Base-by-base conservation (phyloP, 35 echinoderm and acorn worm species). In the Ophiothrix spiculata region DNA sequence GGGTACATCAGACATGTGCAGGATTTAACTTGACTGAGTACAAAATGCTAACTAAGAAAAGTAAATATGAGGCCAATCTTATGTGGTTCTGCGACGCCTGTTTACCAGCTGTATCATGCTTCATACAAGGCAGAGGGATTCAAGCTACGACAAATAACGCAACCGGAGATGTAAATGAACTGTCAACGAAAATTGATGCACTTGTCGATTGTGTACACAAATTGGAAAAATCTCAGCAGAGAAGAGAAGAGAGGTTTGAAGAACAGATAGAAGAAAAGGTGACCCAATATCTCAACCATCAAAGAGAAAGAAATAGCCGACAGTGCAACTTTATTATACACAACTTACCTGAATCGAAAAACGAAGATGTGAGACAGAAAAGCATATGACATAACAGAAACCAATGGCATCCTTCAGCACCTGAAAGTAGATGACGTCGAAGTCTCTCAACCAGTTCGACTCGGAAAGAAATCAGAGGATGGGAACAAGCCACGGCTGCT, bases 201-300 rank as follows among this genome's bases (percentile, higher is more conserved):
- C n/a, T 45, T 17, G 21, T 81, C 33, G 40, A 56, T 13, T 17
- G 79, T 17, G 21, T 81, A 17, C 0, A 15, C 19, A 81, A 45
- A 14, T 17, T 81, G 0, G 79, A 45, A 31, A 17, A 81, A 49
- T 38, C 40, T 42, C 21, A 21, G 31, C 14, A 29, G 10, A 81
- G 19, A 11, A 81, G 32, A 25, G 79, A 81, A 54, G 42, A 81
- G 21, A 81, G 42, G 13, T 42, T 81, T 17, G 79, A 81, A 46
- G 41, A 81, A 42, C 31, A 46, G 0, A 81, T 56, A 46, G 79
- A 81, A 33, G 39, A 46, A 37, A 81, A 81, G 33, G 77, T 79
- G 31, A 21, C 12, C 11, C 12, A 36, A 11, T 79, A 79, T 28
- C 28, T 79, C 0, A 14, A 79, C 17, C 13, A 79, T 32, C 77